A percentile compares a stretch with the other conserved stretches of the same genome.
Evolutionary conservation across 2,888 invertebrate species (phyloP).

Genomic region (Epinotia nisella): DNA sequence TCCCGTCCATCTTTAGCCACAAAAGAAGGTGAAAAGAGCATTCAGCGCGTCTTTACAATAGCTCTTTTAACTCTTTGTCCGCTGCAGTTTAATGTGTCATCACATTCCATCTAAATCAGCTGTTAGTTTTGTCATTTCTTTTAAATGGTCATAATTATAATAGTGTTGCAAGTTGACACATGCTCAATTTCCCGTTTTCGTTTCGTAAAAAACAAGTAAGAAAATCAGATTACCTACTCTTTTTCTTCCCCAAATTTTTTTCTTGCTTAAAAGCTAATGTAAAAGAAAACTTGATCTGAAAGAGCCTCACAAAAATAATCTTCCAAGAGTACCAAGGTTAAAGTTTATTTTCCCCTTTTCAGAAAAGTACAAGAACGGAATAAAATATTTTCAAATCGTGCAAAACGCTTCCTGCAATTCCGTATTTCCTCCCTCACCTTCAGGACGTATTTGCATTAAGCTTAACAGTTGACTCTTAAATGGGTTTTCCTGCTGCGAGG

Average conservation of each 20-base stretch:
- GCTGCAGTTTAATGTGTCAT: conserved; percentile 36
- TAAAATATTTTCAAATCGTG: conserved; percentile 34
- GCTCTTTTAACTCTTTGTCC: conserved; percentile 67
- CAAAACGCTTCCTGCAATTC: conserved; percentile 27
- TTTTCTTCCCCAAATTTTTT: no score
- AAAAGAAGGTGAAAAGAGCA: conserved; percentile 67
- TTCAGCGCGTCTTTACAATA: conserved; percentile 66
- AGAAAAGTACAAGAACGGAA: neutral
- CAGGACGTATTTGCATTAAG: conserved; percentile 42
- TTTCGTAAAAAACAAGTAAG: neutral
- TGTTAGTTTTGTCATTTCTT: conserved; percentile 23
- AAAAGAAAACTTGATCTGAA: neutral
- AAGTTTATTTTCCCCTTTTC: neutral
- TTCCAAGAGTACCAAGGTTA: neutral
- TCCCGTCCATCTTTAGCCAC: conserved; percentile 47
- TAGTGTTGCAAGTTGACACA: neutral
- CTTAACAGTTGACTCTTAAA: conserved; percentile 41
- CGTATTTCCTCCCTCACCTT: conserved; percentile 22
- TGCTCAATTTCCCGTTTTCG: neutral
- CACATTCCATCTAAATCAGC: conserved; percentile 39
- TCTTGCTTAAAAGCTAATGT: neutral
- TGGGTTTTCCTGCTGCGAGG: conserved; percentile 36
- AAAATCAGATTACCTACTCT: no score
- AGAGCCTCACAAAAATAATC: conserved; percentile 1
- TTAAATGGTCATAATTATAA: conserved; percentile 14